Base-by-base conservation (phyloP, 2,888 invertebrate genomes). In the Zonitis immaculata region DNA sequence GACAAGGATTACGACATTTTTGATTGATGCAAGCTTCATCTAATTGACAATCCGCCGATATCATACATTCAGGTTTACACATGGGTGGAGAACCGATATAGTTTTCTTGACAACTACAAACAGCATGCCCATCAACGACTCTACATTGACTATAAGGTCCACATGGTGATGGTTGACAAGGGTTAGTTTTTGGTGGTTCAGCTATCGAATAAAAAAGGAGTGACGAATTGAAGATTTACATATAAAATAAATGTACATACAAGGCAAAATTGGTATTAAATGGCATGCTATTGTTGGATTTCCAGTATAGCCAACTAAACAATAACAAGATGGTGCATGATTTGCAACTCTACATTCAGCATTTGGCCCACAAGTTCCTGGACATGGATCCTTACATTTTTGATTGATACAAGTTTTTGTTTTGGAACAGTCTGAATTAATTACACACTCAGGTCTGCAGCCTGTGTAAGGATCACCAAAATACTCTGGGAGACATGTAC, bases 401-500 rank as follows among this genome's bases (percentile, higher is more conserved):
- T 89, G 89, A 72, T 89, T 89, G 20, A 88, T 79, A 70, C 94
- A 95, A 47, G 92, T 88, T 66, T 82, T 87, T 62, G 84, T 83
- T 58, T 83, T 81, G 27, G 84, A 78, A 66, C 92, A 93, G 66
- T 92, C 92, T 22, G 87, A 86, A 70, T 92, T 92, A 46, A 84
- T 86, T 3, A 91, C 87, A 71, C 92, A 92, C 78, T 92, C 91
- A 3, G 91, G 91, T 62, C 89, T 81, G 72, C 92, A 93, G 53
- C 89, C 88, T 1, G 86, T 84, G 69, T 91, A 91, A 1, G 94
- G 93, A 77, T 94, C 91, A 30, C 94, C 94, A 63, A 85, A 87
- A 73, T 91, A 92, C 70, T 89, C 89, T 9, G 87, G 83, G 51
- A 88, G 75, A 70, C 94, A 94, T 11, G 84, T 81, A 70, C 94